Evolutionary conservation across 2,797 vertebrate genomes (phyloP).

Genomic region (Tenualosa thibaudeaui): DNA sequence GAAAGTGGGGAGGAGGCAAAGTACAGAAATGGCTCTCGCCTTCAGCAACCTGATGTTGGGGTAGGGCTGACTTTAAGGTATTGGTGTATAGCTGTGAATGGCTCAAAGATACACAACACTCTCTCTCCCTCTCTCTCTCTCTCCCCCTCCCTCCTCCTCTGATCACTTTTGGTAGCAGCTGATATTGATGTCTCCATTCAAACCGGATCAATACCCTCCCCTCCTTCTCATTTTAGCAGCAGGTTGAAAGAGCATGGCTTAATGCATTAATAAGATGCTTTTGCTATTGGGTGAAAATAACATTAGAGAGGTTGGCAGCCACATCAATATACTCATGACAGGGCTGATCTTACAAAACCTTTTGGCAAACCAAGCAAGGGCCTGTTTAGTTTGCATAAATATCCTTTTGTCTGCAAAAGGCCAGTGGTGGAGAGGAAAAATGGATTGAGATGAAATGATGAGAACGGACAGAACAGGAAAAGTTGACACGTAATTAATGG

Average conservation of each 20-base stretch:
- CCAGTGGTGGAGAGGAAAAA: background rate
- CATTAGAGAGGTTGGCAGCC: slow-evolving; percentile 11
- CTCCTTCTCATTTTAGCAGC: background rate
- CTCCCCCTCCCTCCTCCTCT: slow-evolving; percentile 8
- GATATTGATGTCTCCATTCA: slow-evolving; percentile 43
- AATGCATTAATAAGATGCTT: slow-evolving; percentile 36
- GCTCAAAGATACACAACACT: background rate
- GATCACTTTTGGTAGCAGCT: slow-evolving; percentile 43
- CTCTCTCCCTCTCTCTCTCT: background rate
- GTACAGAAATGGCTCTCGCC: background rate
- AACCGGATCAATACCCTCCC: slow-evolving; percentile 38
- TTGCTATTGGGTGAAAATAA: slow-evolving; percentile 14
- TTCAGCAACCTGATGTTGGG: background rate
- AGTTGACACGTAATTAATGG: slow-evolving; percentile 56
- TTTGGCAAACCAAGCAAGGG: background rate
- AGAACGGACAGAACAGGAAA: slow-evolving; percentile 42
- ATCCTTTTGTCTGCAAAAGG: background rate
- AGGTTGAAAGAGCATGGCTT: slow-evolving; percentile 30
- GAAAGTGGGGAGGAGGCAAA: background rate
- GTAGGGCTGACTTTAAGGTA: background rate
- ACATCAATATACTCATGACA: background rate
- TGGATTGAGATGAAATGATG: slow-evolving; percentile 15
- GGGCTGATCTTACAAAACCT: slow-evolving; percentile 1
- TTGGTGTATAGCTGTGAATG: background rate
- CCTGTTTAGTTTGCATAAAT: background rate